Percentiles rank a stretch among this genome's conserved stretches.
These are phyloP conservation scores for Listronotus bonariensis DNA, from an alignment of 1,140 invertebrate species.

Conservation along the genomic window DNA sequence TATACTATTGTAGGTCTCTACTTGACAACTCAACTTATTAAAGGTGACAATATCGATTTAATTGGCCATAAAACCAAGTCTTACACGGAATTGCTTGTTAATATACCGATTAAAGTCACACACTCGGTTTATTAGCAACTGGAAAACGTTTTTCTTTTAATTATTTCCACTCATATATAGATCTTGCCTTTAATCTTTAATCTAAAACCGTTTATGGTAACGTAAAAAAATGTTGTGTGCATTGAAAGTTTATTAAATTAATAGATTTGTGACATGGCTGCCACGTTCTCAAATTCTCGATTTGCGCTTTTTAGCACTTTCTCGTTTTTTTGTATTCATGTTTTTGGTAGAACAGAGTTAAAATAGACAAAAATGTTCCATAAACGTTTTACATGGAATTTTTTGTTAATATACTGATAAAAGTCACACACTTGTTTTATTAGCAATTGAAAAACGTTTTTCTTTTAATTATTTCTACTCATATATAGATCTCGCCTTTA, in stretches of 20 bases:
- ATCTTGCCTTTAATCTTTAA: slow-evolving; percentile 28
- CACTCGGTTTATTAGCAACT: slow-evolving; percentile 18
- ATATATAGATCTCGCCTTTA: slow-evolving; percentile 28
- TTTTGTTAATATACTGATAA: slow-evolving; percentile 32
- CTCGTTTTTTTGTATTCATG: no score
- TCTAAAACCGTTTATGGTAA: slow-evolving; percentile 26
- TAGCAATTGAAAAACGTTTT: slow-evolving; percentile 21
- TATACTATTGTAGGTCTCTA: slow-evolving; percentile 4
- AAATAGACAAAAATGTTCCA: no score
- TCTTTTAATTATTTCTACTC: slow-evolving; percentile 26
- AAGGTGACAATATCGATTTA: slow-evolving; percentile 33
- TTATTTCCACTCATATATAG: slow-evolving; percentile 23
- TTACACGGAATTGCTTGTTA: slow-evolving; percentile 30
- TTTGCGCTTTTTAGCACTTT: no score
- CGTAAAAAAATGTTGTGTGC: slow-evolving; percentile 25
- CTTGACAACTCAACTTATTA: slow-evolving; percentile 25
- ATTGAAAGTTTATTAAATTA: slow-evolving; percentile 26
- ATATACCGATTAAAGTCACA: slow-evolving; percentile 33
- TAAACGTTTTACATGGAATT: slow-evolving; percentile 29
- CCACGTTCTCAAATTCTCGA: no score
- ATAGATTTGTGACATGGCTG: no score
- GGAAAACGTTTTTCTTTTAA: slow-evolving; percentile 31
- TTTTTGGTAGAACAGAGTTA: no score
- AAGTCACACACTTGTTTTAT: slow-evolving; percentile 25
- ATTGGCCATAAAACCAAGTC: slow-evolving; percentile 28